A percentile compares a stretch with the other conserved stretches of the same genome.
Evolutionary conservation across 2,113 vertebrate species (phyloP).

Genomic region (Leucosticte australis): DNA sequence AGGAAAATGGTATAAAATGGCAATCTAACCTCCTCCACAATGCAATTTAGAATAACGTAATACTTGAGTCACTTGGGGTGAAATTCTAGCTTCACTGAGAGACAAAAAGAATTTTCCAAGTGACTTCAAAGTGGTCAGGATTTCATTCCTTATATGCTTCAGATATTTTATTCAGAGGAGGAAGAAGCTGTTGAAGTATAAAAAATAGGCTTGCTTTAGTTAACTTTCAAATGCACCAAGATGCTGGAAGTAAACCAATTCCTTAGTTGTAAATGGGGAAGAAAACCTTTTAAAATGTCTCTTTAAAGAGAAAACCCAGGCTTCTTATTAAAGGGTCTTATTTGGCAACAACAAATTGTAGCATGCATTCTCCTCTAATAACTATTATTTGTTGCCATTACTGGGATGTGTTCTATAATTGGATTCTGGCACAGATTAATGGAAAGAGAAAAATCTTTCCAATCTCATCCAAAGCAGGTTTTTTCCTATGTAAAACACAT

Average conservation of each 20-base stretch:
- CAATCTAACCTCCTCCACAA: background rate
- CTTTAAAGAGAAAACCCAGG: background rate
- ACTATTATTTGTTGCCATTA: constrained; percentile 49
- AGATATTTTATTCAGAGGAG: background rate
- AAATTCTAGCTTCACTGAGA: background rate
- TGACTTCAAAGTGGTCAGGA: background rate
- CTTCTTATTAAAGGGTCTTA: constrained; percentile 6
- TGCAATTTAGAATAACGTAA: rapidly evolving
- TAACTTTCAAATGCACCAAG: background rate
- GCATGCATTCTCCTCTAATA: background rate
- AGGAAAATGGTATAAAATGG: background rate
- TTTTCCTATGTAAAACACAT: constrained; percentile 25
- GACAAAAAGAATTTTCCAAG: background rate
- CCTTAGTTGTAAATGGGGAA: background rate
- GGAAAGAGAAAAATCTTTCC: constrained; percentile 63
- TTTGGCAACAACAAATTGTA: constrained; percentile 25
- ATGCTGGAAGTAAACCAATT: background rate
- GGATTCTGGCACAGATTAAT: constrained; percentile 33
- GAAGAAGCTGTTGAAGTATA: background rate
- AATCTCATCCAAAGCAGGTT: constrained; percentile 22
- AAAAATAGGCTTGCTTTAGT: background rate
- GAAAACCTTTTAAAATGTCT: constrained; percentile 19
- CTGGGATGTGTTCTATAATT: constrained; percentile 51
- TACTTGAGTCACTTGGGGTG: background rate
- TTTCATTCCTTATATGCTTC: background rate